Percentiles rank a stretch among this genome's conserved stretches.
phyloP scores from a whole-genome alignment of 2,888 invertebrate species.

The Lordiphosa andalusiaca region DNA sequence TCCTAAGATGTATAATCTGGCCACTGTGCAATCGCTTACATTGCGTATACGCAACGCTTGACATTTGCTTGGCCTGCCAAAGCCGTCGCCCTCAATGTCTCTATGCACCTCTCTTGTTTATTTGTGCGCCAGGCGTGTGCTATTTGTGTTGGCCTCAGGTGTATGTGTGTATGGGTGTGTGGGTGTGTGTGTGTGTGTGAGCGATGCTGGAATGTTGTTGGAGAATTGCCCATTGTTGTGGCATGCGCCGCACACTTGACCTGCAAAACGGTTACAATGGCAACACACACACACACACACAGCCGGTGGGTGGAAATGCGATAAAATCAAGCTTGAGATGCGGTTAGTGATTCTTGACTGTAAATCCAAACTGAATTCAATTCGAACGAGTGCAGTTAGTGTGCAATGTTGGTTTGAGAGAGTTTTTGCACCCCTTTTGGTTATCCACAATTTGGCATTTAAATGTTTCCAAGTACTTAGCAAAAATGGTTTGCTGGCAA shows the following conservation, averaged over 20 bases:
- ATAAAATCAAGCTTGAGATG: slow-evolving; percentile 44
- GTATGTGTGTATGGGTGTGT: slow-evolving; percentile 26
- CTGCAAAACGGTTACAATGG: slow-evolving; percentile 50
- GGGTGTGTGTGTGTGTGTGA: slow-evolving; percentile 5
- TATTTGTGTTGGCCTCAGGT: slow-evolving; percentile 68
- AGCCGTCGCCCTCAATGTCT: slow-evolving; percentile 4
- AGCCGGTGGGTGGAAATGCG: slow-evolving; percentile 26
- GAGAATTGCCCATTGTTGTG: slow-evolving; percentile 45
- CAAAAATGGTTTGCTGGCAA: slow-evolving; percentile 48
- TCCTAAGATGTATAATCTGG: background rate
- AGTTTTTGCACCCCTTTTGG: slow-evolving; percentile 12
- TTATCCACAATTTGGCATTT: slow-evolving; percentile 53
- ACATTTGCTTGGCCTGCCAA: slow-evolving; percentile 53
- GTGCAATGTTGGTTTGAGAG: slow-evolving; percentile 3
- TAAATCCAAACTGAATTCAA: slow-evolving; percentile 26
- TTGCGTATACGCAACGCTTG: slow-evolving; percentile 67
- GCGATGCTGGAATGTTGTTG: slow-evolving; percentile 11
- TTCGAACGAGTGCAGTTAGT: slow-evolving; percentile 25
- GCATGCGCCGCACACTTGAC: slow-evolving; percentile 59
- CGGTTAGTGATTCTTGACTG: slow-evolving; percentile 19
- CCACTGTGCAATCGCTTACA: slow-evolving; percentile 50
- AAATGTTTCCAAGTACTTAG: slow-evolving; percentile 65
- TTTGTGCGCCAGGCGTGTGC: slow-evolving; percentile 44
- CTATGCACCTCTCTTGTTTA: slow-evolving; percentile 18
- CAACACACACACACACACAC: slow-evolving; percentile 15